Base-by-base conservation (phyloP, 2,113 vertebrate species). In the Phrynosoma platyrhinos region DNA sequence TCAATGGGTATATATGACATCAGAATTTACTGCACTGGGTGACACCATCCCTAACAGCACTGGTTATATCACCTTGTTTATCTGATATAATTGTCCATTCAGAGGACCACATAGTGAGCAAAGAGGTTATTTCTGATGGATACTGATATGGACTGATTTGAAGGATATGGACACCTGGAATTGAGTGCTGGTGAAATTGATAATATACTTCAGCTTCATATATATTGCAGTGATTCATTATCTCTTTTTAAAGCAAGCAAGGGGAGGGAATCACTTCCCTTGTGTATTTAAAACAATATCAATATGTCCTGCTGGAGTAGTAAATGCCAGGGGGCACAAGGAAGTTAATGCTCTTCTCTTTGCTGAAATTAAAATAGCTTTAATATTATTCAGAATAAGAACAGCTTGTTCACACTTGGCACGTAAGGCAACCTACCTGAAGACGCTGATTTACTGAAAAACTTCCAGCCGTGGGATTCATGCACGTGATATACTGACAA, bases 401-500 rank as follows among this genome's bases (percentile, higher is more conserved):
- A 88, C 71, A 91, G 90, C 90, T 92, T 88, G 87, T 91, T 93
- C 90, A 90, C 94, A 91, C 89, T 86, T 1, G 42, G 94, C 93
- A 92, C 90, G 94, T 77, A 78, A 84, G 7, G 76, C 95, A 78
- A 95, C 91, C 92, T 97, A 98, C 97, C 97, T 97, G 97, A 90
- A 99, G 97, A 96, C 97, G 96, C 94, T 97, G 98, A 97, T 98
- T 97, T 94, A 98, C 97, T 85, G 98, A 98, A 95, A 99, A 99
- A 96, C 97, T 98, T 96, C 98, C 98, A 95, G 97, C 98, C 79
- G 98, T 97, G 93, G 98, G 98, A 97, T 98, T 99, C 98, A 98
- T 97, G 94, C 98, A 98, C 95, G 98, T 98, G 96, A 98, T 97
- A 88, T 95, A 96, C 96, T 98, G 98, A 96, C 98, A 98, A 96